Base-by-base conservation (phyloP, 1,140 invertebrate species). In the Sitophilus oryzae region DNA sequence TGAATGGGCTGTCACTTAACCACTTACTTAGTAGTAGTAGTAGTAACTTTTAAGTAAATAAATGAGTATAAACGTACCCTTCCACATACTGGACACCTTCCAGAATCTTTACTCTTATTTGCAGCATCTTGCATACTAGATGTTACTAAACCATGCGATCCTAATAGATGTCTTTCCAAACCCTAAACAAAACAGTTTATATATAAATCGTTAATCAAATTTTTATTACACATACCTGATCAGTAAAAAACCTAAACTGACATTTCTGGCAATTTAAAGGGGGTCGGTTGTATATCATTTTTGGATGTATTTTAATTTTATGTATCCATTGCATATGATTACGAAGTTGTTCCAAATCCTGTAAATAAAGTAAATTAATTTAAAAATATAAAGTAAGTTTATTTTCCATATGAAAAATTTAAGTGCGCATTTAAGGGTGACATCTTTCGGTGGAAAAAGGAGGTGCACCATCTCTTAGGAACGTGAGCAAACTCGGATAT, bases 281-380 rank as follows among this genome's bases (percentile, higher is more conserved):
- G 55, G 93, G 91, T 73, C 91, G 78, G 73, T 92, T 93, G 68
- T 93, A 91, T 56, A 94, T 92, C 91, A 94, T 94, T 75, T 94
- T 94, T 56, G 91, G 91, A 77, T 94, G 91, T 66, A 94, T 94
- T 75, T 94, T 94, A 45, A 94, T 90, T 81, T 94, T 93, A 69
- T 94, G 92, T 67, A 93, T 93, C 89, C 90, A 93, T 65, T 93
- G 89, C 92, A 95, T 95, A 68, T 95, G 92, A 72, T 92, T 93
- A 57, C 91, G 76, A 34, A 94, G 75, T 73, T 93, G 90, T 65
- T 94, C 91, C 63, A 94, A 77, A 74, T 94, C 91, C 76, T 56
- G 16, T 2, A 56, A 42, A 41, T 6, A 30, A 44, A 25, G 9
- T 47, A 41, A 42, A 21, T 21, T 45, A 45, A 22, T 11, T 21